Conservation (phyloP, 2,797 vertebrate species). For the Scolopax bukidnonensis region DNA sequence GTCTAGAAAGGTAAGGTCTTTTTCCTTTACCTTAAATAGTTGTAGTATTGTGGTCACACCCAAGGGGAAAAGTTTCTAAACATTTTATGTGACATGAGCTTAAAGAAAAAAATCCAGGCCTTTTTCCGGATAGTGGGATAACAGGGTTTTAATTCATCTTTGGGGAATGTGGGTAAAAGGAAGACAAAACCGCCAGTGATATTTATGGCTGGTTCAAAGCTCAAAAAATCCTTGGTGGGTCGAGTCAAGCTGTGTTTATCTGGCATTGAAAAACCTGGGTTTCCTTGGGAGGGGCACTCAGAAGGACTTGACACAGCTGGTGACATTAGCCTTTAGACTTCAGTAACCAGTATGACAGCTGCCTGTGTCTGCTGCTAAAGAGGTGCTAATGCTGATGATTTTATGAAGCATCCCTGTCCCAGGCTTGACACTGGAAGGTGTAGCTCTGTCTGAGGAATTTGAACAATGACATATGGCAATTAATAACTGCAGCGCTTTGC, state of each 20-base stretch:
- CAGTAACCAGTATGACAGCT: neutral
- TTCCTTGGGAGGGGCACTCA: neutral
- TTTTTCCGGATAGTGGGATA: neutral
- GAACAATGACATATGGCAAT: neutral
- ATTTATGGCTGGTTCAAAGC: conserved; percentile 11
- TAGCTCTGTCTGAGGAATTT: neutral
- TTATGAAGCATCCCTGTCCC: neutral
- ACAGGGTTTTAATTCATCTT: neutral
- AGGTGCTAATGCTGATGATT: neutral
- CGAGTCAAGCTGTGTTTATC: conserved; percentile 1
- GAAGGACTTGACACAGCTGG: neutral
- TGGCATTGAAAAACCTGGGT: neutral
- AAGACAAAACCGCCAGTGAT: neutral
- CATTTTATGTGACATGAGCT: neutral
- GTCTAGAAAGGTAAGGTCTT: neutral
- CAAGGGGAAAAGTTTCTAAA: neutral
- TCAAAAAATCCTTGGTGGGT: neutral
- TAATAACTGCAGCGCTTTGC: neutral
- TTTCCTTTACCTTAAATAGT: neutral
- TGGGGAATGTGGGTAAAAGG: neutral
- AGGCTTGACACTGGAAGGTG: neutral
- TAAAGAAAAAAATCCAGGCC: neutral
- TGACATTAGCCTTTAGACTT: neutral
- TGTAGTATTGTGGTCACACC: neutral
- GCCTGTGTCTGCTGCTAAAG: neutral